Evolutionary conservation across 1,140 invertebrate species (phyloP), one percentile per base, ranked within the genome.

Genomic region (Drosophila cardini): DNA sequence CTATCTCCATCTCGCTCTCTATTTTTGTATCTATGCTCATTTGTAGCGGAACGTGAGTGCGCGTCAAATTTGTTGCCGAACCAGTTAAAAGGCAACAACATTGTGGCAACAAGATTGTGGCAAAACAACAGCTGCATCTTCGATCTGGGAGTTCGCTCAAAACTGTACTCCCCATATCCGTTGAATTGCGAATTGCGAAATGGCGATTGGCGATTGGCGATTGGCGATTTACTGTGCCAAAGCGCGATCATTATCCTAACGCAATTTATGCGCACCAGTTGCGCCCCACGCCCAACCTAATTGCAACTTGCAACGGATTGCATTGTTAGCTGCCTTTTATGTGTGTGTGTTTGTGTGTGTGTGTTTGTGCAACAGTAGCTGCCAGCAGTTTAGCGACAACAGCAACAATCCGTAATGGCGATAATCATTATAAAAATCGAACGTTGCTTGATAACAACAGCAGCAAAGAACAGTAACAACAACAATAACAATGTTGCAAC

Each of bases 241-340:
- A 84, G 84, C 84, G 83, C 89, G 87, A 90, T 90, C 77, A 90
- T 90, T 90, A 90, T 90, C 87, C 87, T 89, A 90, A 90, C 87
- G 89, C 87, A 90, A 90, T 90, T 90, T 90, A 90, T 90, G 80
- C 83, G 69, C 83, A 58, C 16, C 84, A 78, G 76, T 73, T 84
- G 76, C 68, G 68, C 76, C 83, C 84, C 76, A 86, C 84, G 83
- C 84, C 83, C 83, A 83, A 63, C 84, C 76, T 84, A 87, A 87
- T 87, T 87, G 83, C 84, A 72, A 65, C 69, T 30, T 34, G 72
- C 65, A 71, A 65, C 73, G 46, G 67, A 57, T 76, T 74, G 81
- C 74, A 80, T 78, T 80, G 75, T 70, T 72, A 60, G 52, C 53
- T 48, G 56, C 36, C 72, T 71, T 52, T 62, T 64, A 32, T 58